These are phyloP conservation scores for Heliopora coerulea DNA, from an alignment of 92 coral and sea anemone genomes.

Conservation along the genomic window DNA sequence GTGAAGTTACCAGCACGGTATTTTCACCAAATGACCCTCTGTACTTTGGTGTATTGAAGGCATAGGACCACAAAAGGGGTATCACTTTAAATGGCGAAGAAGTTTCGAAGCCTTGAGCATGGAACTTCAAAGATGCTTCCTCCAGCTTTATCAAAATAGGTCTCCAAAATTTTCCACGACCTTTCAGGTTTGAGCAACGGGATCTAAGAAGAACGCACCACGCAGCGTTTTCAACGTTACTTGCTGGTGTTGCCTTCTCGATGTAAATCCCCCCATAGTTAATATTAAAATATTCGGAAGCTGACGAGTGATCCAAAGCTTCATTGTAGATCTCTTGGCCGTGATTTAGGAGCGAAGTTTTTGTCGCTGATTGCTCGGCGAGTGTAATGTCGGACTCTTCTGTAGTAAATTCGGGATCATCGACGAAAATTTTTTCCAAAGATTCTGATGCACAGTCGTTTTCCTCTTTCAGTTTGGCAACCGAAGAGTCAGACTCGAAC, in stretches of 20 bases:
- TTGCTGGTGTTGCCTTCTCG: not conserved
- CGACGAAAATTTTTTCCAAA: not conserved
- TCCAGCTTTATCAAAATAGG: conserved; percentile 18
- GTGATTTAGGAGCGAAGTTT: too few relatives aligned
- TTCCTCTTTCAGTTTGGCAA: not conserved
- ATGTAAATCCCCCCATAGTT: too few relatives aligned
- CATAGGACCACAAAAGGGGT: conserved; percentile 6
- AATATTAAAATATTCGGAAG: too few relatives aligned
- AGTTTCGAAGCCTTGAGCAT: conserved; percentile 32
- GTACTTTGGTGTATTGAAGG: conserved; percentile 1
- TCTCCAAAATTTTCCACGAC: conserved; percentile 9
- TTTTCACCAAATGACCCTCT: not conserved
- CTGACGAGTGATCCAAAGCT: too few relatives aligned
- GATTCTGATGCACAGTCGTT: not conserved
- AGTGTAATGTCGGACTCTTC: too few relatives aligned
- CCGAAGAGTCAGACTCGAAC: not conserved
- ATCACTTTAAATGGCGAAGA: conserved; percentile 14
- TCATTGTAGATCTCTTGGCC: too few relatives aligned
- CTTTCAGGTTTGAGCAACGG: not conserved
- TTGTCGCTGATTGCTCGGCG: too few relatives aligned
- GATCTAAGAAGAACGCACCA: not conserved
- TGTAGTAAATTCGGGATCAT: too few relatives aligned
- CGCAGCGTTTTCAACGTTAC: not conserved
- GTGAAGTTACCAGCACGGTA: not conserved
- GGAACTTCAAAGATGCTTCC: conserved; percentile 16